A percentile compares a stretch with the other conserved stretches of the same genome.
Conservation (phyloP, 1,140 invertebrate species). For the Marisa cornuarietis region DNA sequence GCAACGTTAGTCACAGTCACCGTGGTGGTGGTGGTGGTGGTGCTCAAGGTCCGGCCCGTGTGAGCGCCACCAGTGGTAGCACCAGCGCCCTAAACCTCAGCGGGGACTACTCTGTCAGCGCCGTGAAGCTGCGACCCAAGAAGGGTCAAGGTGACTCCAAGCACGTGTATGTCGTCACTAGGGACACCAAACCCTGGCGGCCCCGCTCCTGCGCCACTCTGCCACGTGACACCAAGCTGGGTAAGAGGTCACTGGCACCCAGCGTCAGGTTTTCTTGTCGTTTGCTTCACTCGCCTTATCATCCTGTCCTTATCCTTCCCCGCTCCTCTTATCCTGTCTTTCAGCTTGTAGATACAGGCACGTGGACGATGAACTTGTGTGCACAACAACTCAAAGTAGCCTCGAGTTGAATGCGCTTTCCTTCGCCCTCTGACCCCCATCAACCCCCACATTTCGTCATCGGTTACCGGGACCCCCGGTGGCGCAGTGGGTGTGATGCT, state of each 20-base stretch:
- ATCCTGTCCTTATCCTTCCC: too few species aligned
- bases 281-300: too few species aligned
- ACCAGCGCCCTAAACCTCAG: constrained; percentile 32
- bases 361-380: too few species aligned
- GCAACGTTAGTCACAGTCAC: not conserved
- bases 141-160: constrained; percentile 27
- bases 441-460: too few species aligned
- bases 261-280: too few species aligned
- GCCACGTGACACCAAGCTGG: constrained; percentile 42
- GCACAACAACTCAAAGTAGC: too few species aligned
- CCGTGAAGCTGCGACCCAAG: constrained; percentile 37
- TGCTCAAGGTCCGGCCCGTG: not conserved
- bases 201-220: constrained; percentile 39
- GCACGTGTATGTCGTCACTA: constrained; percentile 30
- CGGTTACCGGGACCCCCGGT: too few species aligned
- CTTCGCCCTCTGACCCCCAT: too few species aligned
- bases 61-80: constrained; percentile 27
- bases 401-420: too few species aligned
- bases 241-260: constrained; percentile 26
- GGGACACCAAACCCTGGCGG: constrained; percentile 24
- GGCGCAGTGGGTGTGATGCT: too few species aligned
- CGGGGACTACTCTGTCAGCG: constrained; percentile 31
- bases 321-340: too few species aligned
- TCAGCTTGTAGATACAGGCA: too few species aligned
- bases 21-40: constrained; percentile 18